Evolutionary conservation across 2,888 invertebrate genomes (phyloP), one percentile per base, ranked within the genome.

Genomic region (Caenorhabditis sp.): DNA sequence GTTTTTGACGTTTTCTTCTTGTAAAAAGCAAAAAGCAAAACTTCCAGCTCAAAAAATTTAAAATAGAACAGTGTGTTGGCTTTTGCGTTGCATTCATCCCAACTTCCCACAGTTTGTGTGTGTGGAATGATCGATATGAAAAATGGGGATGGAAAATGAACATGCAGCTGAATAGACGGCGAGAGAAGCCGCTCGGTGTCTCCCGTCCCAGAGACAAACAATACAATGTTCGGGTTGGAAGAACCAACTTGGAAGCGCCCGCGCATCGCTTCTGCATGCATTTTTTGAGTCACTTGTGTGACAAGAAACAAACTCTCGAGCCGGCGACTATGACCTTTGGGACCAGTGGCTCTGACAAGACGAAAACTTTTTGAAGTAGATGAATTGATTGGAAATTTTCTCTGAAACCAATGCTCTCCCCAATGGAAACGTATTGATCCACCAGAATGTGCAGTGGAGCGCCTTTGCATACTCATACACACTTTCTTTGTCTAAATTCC

Each of bases 151-250:
- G 55, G n/a, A 55, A 51, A 55, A 55, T 5, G 15, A 15, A 56
- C 56, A 56, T 56, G 56, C 56, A 56, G 56, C 32, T 72, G 47
- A 28, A 70, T 50, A 37, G 62, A 65, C 24, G 56, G 44, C 35
- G 56, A 15, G 50, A 58, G 26, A 32, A 47, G n/a, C 22, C n/a
- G 50, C 61, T n/a, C 28, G 32, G n/a, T n/a, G n/a, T 9, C 32
- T 6, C 32, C 32, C 32, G 32, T 4, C 32, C 32, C 32, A n/a
- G 32, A 4, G 18, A 55, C 68, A 76, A 68, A 68, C 67, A 68
- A 68, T 68, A 76, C 67, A 37, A 47, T 24, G 47, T 26, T 47
- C 47, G 9, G n/a, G 47, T 47, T 18, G 47, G 51, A 24, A 51
- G 51, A n/a, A n/a, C n/a, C n/a, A n/a, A n/a, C n/a, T n/a, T n/a